Conservation (phyloP, 2,113 vertebrate species). For the Taurulus bubalis region DNA sequence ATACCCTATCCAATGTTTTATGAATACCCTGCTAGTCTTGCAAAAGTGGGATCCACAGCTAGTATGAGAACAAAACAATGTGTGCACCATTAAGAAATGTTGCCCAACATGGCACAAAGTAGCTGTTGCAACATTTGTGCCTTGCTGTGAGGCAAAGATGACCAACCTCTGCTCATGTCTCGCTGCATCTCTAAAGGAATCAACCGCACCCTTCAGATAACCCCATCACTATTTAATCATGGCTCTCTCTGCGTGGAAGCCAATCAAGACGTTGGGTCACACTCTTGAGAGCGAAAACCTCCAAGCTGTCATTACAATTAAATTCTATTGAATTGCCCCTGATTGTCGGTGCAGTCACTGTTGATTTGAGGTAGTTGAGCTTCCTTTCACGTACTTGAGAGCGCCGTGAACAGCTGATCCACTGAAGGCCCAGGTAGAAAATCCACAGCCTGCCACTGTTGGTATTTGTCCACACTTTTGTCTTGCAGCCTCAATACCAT, state of each 20-base stretch:
- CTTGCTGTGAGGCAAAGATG: not conserved
- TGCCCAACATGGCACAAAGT: not conserved
- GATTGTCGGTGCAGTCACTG: slow-evolving; percentile 10
- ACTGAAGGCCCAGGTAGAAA: too few species aligned
- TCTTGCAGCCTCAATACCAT: not conserved
- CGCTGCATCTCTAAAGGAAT: not conserved
- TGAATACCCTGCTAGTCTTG: not conserved
- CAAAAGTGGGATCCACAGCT: not conserved
- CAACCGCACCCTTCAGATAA: slow-evolving; percentile 11
- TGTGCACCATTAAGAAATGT: not conserved
- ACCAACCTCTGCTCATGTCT: not conserved
- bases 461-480: too few species aligned
- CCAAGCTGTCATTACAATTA: slow-evolving; percentile 44
- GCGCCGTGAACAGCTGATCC: too few species aligned
- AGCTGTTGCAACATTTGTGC: not conserved
- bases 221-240: slow-evolving; percentile 44
- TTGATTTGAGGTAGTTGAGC: not conserved
- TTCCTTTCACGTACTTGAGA: not conserved
- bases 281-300: not conserved
- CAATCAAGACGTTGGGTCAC: slow-evolving; percentile 37
- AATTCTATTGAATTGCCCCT: slow-evolving; percentile 38
- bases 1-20: not conserved
- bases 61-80: not conserved
- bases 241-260: slow-evolving; percentile 1
- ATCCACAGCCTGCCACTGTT: too few species aligned